Conservation (phyloP, 2,113 vertebrate species). For the Puntigrus tetrazona region DNA sequence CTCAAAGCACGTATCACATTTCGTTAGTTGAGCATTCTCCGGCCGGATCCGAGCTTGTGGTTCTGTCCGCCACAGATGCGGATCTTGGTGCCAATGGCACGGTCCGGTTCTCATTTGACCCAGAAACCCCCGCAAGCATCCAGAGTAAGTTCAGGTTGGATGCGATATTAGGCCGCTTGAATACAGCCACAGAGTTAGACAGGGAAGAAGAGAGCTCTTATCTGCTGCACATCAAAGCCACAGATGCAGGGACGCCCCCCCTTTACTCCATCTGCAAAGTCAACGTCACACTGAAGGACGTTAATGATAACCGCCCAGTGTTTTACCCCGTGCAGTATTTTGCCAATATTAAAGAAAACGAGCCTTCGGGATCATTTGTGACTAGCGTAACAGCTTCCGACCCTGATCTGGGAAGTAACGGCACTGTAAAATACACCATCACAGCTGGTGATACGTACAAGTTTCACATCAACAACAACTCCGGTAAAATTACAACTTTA, state of each 20-base stretch:
- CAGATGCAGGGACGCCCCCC: constrained; percentile 85
- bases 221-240: constrained; percentile 82
- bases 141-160: constrained; percentile 85
- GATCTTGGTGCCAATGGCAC: constrained; percentile 95
- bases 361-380: constrained; percentile 86
- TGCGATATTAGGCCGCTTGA: constrained; percentile 81
- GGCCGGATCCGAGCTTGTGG: constrained; percentile 83
- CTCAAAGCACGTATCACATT: constrained; percentile 79
- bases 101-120: constrained; percentile 85
- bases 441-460: constrained; percentile 87
- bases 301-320: constrained; percentile 94
- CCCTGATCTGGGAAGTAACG: constrained; percentile 88
- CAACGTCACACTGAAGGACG: constrained; percentile 86
- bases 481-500: constrained; percentile 86
- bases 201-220: constrained; percentile 86
- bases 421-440: constrained; percentile 89
- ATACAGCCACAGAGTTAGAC: constrained; percentile 82
- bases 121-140: constrained; percentile 75
- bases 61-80: constrained; percentile 85
- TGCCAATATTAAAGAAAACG: constrained; percentile 93
- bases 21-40: constrained; percentile 85
- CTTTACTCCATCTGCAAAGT: constrained; percentile 81
- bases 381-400: constrained; percentile 88
- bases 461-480: constrained; percentile 87
- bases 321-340: constrained; percentile 97